Percentiles rank a stretch among this genome's conserved stretches.
phyloP scores from a whole-genome alignment of 2,113 vertebrate species.

The Microtus oregoni region DNA sequence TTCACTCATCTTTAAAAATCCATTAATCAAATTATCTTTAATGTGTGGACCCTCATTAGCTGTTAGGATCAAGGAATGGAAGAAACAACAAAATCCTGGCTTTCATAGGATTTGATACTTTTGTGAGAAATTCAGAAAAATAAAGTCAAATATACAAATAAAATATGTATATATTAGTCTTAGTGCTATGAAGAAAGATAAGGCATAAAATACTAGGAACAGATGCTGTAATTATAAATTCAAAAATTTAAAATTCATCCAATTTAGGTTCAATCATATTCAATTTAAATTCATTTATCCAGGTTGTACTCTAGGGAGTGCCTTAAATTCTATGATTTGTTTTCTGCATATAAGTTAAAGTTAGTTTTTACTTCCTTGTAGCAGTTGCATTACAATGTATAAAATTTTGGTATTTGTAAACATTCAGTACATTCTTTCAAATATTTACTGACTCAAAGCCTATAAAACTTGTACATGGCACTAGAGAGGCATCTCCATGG shows the following conservation, averaged over 20 bases:
- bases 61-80: background rate
- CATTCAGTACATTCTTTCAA: background rate
- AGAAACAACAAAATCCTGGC: background rate
- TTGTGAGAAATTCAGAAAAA: background rate
- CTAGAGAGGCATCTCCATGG: background rate
- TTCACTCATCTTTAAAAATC: constrained; percentile 26
- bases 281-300: background rate
- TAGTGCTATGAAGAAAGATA: constrained; percentile 22
- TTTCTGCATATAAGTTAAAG: constrained; percentile 10
- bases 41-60: background rate
- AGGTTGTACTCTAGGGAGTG: background rate
- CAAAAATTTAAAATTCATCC: background rate
- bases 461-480: background rate
- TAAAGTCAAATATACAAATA: constrained; percentile 6
- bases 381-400: background rate
- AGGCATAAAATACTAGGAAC: background rate
- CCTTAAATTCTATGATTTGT: background rate
- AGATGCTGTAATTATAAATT: background rate
- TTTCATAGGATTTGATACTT: background rate
- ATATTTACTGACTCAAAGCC: background rate
- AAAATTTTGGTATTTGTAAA: background rate
- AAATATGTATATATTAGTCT: background rate
- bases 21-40: background rate
- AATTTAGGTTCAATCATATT: background rate
- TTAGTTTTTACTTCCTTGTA: background rate